Conservation (phyloP, 2,113 vertebrate species). For the Aramus guarauna region DNA sequence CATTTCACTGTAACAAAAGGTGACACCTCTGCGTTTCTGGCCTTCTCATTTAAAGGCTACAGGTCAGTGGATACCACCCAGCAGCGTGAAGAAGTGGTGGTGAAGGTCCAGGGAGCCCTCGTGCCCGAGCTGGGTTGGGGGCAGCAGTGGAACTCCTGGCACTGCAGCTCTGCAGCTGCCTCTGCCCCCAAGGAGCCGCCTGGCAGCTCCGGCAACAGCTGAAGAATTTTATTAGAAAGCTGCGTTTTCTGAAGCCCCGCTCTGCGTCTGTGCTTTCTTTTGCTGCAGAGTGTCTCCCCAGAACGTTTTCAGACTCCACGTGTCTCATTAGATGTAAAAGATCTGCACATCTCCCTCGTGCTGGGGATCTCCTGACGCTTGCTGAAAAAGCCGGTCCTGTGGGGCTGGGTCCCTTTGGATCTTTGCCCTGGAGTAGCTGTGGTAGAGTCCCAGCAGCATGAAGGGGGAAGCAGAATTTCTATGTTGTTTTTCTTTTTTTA, state of each 20-base stretch:
- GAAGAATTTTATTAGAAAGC: not conserved
- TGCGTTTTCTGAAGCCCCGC: accelerated
- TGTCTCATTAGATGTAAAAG: not conserved
- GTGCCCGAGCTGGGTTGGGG: not conserved
- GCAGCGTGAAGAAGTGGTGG: not conserved
- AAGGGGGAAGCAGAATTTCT: not conserved
- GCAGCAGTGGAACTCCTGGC: not conserved
- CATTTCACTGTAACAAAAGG: not conserved
- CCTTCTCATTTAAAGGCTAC: not conserved
- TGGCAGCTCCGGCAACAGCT: not conserved
- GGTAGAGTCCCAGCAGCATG: not conserved
- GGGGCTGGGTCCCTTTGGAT: not conserved
- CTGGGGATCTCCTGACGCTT: not conserved
- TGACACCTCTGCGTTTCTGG: not conserved
- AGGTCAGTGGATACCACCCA: accelerated
- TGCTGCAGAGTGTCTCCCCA: not conserved
- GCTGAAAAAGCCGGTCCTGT: not conserved
- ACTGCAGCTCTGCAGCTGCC: not conserved
- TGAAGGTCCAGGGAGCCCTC: not conserved
- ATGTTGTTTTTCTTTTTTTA: not conserved
- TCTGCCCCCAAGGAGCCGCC: not conserved
- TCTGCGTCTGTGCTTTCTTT: not conserved
- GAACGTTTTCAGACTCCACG: not conserved
- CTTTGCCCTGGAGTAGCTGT: not conserved
- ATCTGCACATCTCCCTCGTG: not conserved